These are phyloP conservation scores for Caenorhabditis sp. DNA, from an alignment of 2,888 invertebrate genomes.

Conservation along the genomic window DNA sequence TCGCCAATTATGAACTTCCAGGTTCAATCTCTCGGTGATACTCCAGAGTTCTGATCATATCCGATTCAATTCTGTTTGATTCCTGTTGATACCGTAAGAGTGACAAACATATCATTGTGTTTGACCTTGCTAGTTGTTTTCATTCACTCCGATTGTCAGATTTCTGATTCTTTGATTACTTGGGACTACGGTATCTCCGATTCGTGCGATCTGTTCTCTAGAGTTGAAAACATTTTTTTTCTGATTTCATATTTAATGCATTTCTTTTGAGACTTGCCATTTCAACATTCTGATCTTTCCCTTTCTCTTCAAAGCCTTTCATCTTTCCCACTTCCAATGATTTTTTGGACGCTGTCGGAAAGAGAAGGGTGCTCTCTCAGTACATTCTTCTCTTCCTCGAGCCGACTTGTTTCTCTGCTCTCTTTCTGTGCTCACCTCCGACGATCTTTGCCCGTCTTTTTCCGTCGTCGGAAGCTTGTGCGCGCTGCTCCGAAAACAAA, in stretches of 20 bases:
- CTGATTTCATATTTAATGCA: neutral
- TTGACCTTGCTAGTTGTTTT: constrained; percentile 23
- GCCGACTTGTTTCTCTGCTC: constrained; percentile 49
- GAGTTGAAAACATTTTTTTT: too few relatives aligned
- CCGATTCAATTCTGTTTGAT: neutral
- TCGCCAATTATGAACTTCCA: too few relatives aligned
- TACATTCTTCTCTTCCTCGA: constrained; percentile 14
- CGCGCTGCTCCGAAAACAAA: constrained; percentile 39
- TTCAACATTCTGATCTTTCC: constrained; percentile 17
- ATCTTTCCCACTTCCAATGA: constrained; percentile 16
- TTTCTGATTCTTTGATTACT: constrained; percentile 22
- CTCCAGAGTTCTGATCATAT: neutral
- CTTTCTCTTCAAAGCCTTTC: neutral
- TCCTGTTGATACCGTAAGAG: neutral
- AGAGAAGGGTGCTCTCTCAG: constrained; percentile 19
- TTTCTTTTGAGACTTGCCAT: neutral
- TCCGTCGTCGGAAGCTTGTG: constrained; percentile 29
- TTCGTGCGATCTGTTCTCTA: neutral
- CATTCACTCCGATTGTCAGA: neutral
- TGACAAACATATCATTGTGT: neutral
- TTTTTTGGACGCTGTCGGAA: constrained; percentile 23
- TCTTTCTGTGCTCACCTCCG: constrained; percentile 30
- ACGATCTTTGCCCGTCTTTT: constrained; percentile 49
- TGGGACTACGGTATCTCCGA: neutral
- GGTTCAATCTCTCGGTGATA: too few relatives aligned